Evolutionary conservation across 2,113 vertebrate species (phyloP).

Genomic region (Rafetus swinhoei): DNA sequence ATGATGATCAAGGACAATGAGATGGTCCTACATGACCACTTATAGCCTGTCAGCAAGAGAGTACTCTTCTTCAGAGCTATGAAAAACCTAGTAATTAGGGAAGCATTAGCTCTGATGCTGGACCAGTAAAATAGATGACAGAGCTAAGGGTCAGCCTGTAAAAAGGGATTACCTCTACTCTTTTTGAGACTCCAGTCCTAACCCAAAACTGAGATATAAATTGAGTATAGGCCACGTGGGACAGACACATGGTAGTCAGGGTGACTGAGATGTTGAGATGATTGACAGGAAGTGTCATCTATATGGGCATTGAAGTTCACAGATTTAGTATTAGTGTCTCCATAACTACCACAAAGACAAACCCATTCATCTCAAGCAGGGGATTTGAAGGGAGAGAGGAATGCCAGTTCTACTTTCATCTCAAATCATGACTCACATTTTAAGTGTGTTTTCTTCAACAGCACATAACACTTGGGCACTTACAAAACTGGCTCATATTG

Average conservation of each 20-base stretch:
- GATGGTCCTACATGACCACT: not conserved
- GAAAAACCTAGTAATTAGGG: not conserved
- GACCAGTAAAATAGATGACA: no score
- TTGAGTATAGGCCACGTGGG: not conserved
- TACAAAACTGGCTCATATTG: constrained; percentile 42
- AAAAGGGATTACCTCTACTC: not conserved
- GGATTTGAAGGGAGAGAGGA: not conserved
- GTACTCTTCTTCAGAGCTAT: no score
- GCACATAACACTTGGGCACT: constrained; percentile 18
- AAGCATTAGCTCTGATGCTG: not conserved
- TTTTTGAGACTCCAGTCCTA: not conserved
- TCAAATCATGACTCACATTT: constrained; percentile 43
- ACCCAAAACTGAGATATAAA: not conserved
- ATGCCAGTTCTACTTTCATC: constrained; percentile 20
- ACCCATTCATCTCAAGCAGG: not conserved
- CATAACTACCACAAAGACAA: not conserved
- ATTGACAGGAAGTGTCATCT: not conserved
- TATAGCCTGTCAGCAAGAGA: no score
- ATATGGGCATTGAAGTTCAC: not conserved
- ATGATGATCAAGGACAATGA: not conserved
- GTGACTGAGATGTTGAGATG: not conserved
- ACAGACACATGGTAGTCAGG: not conserved
- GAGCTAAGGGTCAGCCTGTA: no score
- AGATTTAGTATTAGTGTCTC: not conserved
- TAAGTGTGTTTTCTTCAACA: constrained; percentile 50